These are phyloP conservation scores for Molossus molossus DNA, from an alignment of 2,797 vertebrate species.

Conservation along the genomic window DNA sequence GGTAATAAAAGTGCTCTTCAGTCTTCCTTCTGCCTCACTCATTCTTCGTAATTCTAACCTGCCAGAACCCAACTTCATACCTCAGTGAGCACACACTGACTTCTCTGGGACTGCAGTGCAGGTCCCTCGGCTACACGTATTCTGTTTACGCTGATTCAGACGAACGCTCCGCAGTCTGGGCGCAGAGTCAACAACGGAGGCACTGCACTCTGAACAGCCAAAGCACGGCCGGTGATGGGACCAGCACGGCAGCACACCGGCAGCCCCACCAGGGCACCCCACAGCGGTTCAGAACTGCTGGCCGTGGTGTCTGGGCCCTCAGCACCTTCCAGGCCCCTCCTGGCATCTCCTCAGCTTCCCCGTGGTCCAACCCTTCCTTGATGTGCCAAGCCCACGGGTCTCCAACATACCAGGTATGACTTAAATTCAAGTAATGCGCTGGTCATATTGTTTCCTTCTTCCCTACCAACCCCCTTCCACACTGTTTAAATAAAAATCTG, in stretches of 20 bases:
- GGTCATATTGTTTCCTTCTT: not conserved
- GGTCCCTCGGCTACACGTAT: not conserved
- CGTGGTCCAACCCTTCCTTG: not conserved
- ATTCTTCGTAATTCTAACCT: not conserved
- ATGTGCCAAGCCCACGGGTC: not conserved
- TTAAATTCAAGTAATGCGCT: not conserved
- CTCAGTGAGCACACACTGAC: not conserved
- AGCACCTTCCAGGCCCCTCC: not conserved
- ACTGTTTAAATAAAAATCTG: conserved; percentile 9
- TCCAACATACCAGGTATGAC: not conserved
- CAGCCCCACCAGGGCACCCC: not conserved
- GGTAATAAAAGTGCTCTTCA: not conserved
- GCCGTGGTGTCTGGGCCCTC: not conserved
- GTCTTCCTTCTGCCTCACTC: not conserved
- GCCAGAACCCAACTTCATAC: not conserved
- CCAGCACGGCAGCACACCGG: not conserved
- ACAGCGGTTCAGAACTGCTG: not conserved
- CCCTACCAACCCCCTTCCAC: not conserved
- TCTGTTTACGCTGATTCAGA: not conserved
- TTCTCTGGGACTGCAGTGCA: conserved; percentile 6
- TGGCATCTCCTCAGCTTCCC: not conserved
- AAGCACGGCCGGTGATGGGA: not conserved
- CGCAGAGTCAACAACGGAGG: not conserved
- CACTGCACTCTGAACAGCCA: not conserved
- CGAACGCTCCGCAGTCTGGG: not conserved